Conservation (phyloP, 37 sponge, comb jelly and placozoan species). For the Halisarca cf. caerulea region DNA sequence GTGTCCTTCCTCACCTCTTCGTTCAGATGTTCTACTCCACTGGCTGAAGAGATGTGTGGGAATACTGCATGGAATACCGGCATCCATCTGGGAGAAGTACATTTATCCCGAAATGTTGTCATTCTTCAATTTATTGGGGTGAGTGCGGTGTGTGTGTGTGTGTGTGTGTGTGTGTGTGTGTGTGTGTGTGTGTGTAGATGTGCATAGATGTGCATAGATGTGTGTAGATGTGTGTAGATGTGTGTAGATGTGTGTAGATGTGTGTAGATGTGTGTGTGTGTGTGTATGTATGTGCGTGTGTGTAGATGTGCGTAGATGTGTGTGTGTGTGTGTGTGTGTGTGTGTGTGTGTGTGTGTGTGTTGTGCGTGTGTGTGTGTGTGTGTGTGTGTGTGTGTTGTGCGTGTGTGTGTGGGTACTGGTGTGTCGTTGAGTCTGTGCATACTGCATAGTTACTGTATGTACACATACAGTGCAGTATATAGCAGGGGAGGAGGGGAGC, state of each 20-base stretch:
- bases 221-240: not conserved
- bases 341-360: constrained; percentile 9
- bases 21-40: constrained; percentile 41
- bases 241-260: too few relatives aligned
- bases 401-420: too few relatives aligned
- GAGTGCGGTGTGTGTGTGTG: not conserved
- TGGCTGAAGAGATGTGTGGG: constrained; percentile 68
- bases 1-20: not conserved
- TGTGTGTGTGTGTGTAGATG: not conserved
- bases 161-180: constrained; percentile 9
- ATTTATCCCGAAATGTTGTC: constrained; percentile 34
- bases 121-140: constrained; percentile 77
- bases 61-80: constrained; percentile 48
- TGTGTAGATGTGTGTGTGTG: too few relatives aligned
- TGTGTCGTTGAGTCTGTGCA: too few relatives aligned
- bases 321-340: not conserved
- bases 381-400: not conserved
- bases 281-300: not conserved
- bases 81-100: constrained; percentile 53
- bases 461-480: too few relatives aligned
- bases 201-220: too few relatives aligned
- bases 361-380: not conserved
- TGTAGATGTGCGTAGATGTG: too few relatives aligned
- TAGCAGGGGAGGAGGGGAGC: too few relatives aligned
- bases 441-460: too few relatives aligned